These are phyloP conservation scores for Spongia lamella DNA, from an alignment of 37 sponge, comb jelly and placozoan genomes.

Conservation along the genomic window DNA sequence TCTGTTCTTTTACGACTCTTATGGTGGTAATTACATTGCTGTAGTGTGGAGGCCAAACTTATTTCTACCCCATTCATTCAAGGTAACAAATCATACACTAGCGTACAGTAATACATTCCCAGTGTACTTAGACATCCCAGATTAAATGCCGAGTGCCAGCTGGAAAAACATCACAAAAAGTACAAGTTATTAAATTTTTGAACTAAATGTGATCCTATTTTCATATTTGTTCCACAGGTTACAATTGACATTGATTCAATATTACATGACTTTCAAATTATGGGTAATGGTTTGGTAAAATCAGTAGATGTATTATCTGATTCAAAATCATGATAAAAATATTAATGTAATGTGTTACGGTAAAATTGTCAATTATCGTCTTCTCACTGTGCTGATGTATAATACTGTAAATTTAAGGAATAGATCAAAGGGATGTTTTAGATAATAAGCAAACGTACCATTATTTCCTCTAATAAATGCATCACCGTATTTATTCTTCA, in stretches of 20 bases:
- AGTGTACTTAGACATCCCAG: slow-evolving; percentile 1
- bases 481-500: slow-evolving; percentile 99
- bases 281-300: slow-evolving; percentile 77
- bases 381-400: slow-evolving; percentile 94
- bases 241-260: slow-evolving; percentile 56
- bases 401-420: slow-evolving; percentile 65
- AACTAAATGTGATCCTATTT: neutral
- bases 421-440: neutral
- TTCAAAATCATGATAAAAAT: too few relatives aligned
- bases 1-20: slow-evolving; percentile 89
- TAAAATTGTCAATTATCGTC: slow-evolving; percentile 25
- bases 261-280: slow-evolving; percentile 57
- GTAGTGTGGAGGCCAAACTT: slow-evolving; percentile 85
- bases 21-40: slow-evolving; percentile 79
- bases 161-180: neutral
- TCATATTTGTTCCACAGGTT: slow-evolving; percentile 12
- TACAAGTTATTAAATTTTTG: neutral
- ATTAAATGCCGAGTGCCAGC: neutral
- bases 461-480: slow-evolving; percentile 99
- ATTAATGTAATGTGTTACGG: too few relatives aligned
- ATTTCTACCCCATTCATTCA: slow-evolving; percentile 58
- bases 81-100: slow-evolving; percentile 36
- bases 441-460: slow-evolving; percentile 40
- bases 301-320: slow-evolving; percentile 43
- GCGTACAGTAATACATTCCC: neutral